Conservation (phyloP, 1,140 invertebrate genomes). For the Bombus huntii region DNA sequence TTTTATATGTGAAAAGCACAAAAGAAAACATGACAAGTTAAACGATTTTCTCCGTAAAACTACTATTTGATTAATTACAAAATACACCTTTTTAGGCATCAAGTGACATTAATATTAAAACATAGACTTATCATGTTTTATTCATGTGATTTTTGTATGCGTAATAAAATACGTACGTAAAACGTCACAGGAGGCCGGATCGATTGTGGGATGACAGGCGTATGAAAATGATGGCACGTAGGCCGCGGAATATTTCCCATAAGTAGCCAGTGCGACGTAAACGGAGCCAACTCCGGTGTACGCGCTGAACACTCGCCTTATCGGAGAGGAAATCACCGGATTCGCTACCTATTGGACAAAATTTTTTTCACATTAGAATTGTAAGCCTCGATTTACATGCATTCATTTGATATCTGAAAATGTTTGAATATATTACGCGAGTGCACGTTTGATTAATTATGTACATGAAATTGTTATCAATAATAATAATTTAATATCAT, state of each 20-base stretch:
- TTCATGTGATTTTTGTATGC: not conserved
- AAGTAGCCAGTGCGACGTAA: slow-evolving; percentile 85
- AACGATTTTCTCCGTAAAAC: not conserved
- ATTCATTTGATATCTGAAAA: not conserved
- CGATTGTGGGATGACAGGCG: slow-evolving; percentile 83
- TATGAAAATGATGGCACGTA: slow-evolving; percentile 88
- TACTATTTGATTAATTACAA: not conserved
- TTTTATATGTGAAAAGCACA: not conserved
- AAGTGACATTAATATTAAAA: not conserved
- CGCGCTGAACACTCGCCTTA: slow-evolving; percentile 84
- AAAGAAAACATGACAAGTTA: not conserved
- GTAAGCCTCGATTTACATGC: not conserved
- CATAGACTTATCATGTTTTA: not conserved
- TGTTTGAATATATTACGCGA: not conserved
- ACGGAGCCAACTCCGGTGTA: slow-evolving; percentile 87
- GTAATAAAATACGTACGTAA: slow-evolving; percentile 73
- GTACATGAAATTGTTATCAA: not conserved
- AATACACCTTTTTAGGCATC: not conserved
- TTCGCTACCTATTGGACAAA: slow-evolving; percentile 70
- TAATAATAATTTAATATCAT: not conserved
- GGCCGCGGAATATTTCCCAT: slow-evolving; percentile 80
- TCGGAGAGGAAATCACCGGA: slow-evolving; percentile 52
- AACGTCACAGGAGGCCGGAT: slow-evolving; percentile 80
- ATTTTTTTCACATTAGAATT: slow-evolving; percentile 1
- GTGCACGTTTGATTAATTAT: slow-evolving; percentile 5